Evolutionary conservation across 2,797 vertebrate genomes (phyloP).

Genomic region (Peromyscus attwateri): DNA sequence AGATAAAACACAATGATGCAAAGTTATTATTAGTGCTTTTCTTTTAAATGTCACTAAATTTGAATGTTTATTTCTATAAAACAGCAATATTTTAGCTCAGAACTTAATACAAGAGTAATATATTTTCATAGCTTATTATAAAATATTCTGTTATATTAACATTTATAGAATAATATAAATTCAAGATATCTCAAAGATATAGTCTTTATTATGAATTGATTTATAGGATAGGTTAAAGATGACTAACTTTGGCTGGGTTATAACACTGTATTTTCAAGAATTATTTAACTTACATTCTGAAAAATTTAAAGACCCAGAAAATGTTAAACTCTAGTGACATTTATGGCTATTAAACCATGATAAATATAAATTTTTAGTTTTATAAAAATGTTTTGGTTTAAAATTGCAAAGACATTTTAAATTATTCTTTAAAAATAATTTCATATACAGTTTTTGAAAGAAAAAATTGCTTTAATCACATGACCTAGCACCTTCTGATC

Average conservation of each 20-base stretch:
- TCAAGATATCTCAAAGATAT: background rate
- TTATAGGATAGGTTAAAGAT: background rate
- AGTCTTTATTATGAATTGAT: background rate
- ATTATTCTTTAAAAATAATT: constrained; percentile 7
- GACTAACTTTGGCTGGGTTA: background rate
- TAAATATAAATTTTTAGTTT: background rate
- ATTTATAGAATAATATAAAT: constrained; percentile 13
- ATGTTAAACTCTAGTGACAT: background rate
- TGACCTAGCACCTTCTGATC: background rate
- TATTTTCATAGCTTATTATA: constrained; percentile 10
- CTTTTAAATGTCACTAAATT: constrained; percentile 31
- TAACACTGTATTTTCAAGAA: background rate
- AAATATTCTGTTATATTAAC: background rate
- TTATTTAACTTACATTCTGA: constrained; percentile 43
- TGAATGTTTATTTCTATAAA: constrained; percentile 18
- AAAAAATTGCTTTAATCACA: background rate
- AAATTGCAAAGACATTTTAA: constrained; percentile 22
- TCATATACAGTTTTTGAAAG: background rate
- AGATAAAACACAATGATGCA: constrained; percentile 10
- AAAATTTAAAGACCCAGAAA: constrained; percentile 30
- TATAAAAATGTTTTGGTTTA: background rate
- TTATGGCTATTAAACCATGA: background rate
- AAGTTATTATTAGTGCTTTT: constrained; percentile 49
- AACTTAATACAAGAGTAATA: constrained; percentile 12
- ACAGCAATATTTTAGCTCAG: constrained; percentile 26